Percentiles rank a stretch among this genome's conserved stretches.
phyloP scores from a whole-genome alignment of 2,888 invertebrate genomes.

The Cyaniris semiargus region DNA sequence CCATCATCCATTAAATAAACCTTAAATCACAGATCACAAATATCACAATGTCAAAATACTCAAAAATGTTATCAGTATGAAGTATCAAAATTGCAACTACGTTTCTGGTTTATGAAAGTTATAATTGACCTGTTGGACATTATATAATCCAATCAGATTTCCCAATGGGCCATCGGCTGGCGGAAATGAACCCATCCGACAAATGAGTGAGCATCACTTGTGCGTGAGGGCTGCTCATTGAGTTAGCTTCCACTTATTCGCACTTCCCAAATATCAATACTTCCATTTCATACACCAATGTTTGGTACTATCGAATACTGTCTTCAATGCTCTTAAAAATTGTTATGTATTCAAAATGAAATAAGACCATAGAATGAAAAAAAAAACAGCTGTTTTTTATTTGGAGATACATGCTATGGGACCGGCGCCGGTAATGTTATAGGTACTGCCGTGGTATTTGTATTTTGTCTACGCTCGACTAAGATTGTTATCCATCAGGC shows the following conservation, averaged over 20 bases:
- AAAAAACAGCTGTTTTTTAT: no score
- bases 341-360: not conserved
- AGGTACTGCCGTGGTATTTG: no score
- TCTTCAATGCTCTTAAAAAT: not conserved
- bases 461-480: no score
- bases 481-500: not conserved
- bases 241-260: conserved; percentile 51
- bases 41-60: not conserved
- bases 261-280: conserved; percentile 39
- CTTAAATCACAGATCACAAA: not conserved
- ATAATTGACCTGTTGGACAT: conserved; percentile 31
- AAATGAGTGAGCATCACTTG: conserved; percentile 78
- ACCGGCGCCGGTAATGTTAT: no score
- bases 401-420: no score
- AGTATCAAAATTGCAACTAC: not conserved
- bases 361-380: not conserved
- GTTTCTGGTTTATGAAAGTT: conserved; percentile 21
- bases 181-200: conserved; percentile 78
- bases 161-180: conserved; percentile 73
- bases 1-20: not conserved
- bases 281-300: not conserved
- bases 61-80: not conserved
- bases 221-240: conserved; percentile 63
- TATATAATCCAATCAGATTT: conserved; percentile 30
- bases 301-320: not conserved